Evolutionary conservation across 2,888 invertebrate genomes (phyloP).

Genomic region (Stramonita haemastoma): DNA sequence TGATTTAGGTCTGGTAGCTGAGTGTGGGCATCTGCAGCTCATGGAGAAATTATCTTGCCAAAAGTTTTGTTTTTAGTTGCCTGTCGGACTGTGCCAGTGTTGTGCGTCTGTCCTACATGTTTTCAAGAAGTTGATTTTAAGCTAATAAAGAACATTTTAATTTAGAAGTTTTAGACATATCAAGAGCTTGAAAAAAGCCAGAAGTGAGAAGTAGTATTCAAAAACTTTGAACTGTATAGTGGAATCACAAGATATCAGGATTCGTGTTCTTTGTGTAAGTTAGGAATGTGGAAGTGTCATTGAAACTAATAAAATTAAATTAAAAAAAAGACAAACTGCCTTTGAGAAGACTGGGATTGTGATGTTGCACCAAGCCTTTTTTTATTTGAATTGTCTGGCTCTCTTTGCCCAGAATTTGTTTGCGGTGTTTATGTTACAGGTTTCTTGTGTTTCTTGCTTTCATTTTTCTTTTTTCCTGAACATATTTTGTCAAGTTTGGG

Average conservation of each 20-base stretch:
- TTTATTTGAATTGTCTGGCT: background rate
- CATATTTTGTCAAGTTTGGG: conserved; percentile 22
- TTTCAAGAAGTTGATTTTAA: background rate
- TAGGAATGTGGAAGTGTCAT: no score
- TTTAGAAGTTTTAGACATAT: conserved; percentile 2
- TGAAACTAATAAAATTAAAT: background rate
- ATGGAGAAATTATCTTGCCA: conserved; percentile 7
- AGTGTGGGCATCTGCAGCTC: no score
- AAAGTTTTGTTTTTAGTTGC: background rate
- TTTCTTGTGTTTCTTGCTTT: conserved; percentile 28
- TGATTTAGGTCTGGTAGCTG: background rate
- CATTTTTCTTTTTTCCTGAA: conserved; percentile 35
- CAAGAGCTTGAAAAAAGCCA: background rate
- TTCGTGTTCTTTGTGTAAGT: background rate
- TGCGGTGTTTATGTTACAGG: conserved; percentile 49
- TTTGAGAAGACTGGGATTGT: background rate
- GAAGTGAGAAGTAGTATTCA: conserved; percentile 1
- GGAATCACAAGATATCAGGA: background rate
- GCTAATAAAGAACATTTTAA: background rate
- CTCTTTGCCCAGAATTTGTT: conserved; percentile 41
- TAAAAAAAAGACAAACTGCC: background rate
- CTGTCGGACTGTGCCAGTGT: conserved; percentile 15
- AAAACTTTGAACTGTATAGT: background rate
- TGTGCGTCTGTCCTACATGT: background rate
- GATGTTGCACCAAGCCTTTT: conserved; percentile 26